Evolutionary conservation across 2,888 invertebrate genomes (phyloP).

Genomic region (Cantharis flavilabris): DNA sequence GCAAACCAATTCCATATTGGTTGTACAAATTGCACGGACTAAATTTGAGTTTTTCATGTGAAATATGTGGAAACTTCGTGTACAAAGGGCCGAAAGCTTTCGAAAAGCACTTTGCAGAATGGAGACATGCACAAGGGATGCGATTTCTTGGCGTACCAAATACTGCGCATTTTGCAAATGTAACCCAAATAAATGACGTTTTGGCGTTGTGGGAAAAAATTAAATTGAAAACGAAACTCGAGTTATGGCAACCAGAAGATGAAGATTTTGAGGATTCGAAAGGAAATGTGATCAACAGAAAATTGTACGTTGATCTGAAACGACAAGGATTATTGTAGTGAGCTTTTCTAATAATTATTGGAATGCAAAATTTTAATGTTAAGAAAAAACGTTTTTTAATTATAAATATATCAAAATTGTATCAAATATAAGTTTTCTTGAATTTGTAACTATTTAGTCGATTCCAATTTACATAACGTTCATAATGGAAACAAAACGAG

Average conservation of each 20-base stretch:
- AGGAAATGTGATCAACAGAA: constrained; percentile 98
- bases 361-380: no score
- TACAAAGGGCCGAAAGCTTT: constrained; percentile 99
- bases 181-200: constrained; percentile 98
- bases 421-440: not conserved
- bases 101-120: constrained; percentile 97
- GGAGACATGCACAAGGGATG: constrained; percentile 93
- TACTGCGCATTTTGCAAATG: constrained; percentile 99
- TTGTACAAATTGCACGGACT: constrained; percentile 97
- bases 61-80: constrained; percentile 98
- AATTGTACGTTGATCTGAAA: constrained; percentile 97
- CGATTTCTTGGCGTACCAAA: constrained; percentile 98
- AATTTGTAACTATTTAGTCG: constrained; percentile 1
- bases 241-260: constrained; percentile 96
- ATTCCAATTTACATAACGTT: constrained; percentile 21
- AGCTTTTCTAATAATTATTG: not conserved
- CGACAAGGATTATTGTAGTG: constrained; percentile 91
- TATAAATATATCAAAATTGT: not conserved
- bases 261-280: constrained; percentile 99
- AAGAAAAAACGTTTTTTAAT: not conserved
- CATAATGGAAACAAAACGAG: constrained; percentile 29
- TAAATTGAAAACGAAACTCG: constrained; percentile 93
- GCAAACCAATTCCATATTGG: constrained; percentile 96
- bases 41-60: constrained; percentile 98
- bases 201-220: constrained; percentile 97